phyloP scores from a whole-genome alignment of 2,113 vertebrate genomes.

The Centrocercus urophasianus region DNA sequence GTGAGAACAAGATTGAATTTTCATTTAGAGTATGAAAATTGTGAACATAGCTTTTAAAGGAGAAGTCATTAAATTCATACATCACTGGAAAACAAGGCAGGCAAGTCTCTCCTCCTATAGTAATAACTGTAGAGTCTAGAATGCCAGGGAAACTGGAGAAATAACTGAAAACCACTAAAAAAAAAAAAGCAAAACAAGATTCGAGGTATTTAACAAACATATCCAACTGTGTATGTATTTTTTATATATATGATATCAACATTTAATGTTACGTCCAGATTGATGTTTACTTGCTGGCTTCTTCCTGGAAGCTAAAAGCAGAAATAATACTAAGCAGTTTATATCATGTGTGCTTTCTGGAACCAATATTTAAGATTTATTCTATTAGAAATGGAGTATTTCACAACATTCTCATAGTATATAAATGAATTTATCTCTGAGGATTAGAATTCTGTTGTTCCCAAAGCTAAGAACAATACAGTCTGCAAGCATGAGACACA shows the following conservation, averaged over 20 bases:
- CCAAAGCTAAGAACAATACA: background rate
- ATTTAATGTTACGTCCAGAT: background rate
- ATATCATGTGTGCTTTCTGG: background rate
- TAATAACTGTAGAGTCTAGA: background rate
- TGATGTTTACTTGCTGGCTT: background rate
- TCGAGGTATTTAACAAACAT: too few relatives aligned
- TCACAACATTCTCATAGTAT: rapidly evolving
- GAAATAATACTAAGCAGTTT: background rate
- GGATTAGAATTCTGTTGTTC: background rate
- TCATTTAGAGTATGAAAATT: background rate
- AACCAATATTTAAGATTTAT: background rate
- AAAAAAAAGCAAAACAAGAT: too few relatives aligned
- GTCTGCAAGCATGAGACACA: background rate
- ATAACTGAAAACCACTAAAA: background rate
- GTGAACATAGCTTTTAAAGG: background rate
- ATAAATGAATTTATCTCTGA: background rate
- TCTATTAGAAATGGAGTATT: background rate
- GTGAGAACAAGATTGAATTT: background rate
- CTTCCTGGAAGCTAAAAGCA: background rate
- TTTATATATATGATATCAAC: background rate
- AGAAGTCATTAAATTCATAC: background rate
- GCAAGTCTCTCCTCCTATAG: background rate
- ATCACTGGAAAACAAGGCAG: background rate
- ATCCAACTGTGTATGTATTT: background rate
- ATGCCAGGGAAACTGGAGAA: background rate